Percentiles rank a stretch among this genome's conserved stretches.
Evolutionary conservation across 2,797 vertebrate species (phyloP).

Genomic region (Choloepus didactylus): DNA sequence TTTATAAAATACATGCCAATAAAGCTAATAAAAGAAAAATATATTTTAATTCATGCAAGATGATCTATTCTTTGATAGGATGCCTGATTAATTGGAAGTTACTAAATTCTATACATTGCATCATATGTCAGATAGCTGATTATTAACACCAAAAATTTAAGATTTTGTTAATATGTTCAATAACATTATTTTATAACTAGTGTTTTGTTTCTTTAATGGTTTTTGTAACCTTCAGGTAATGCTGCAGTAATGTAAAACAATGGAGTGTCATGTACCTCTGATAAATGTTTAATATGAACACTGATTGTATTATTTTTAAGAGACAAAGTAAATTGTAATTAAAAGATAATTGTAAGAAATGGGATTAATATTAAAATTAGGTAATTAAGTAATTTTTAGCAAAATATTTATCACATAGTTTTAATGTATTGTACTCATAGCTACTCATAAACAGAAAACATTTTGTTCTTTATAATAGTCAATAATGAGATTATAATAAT

Average conservation of each 20-base stretch:
- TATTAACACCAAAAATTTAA: conserved; percentile 57
- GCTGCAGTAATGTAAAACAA: neutral
- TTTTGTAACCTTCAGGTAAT: neutral
- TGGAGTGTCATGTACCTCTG: neutral
- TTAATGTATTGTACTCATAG: neutral
- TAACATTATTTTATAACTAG: neutral
- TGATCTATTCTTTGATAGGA: conserved; percentile 10
- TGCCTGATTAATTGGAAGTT: neutral
- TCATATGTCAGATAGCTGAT: neutral
- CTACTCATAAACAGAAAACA: neutral
- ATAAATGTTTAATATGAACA: neutral
- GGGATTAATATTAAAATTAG: conserved; percentile 16
- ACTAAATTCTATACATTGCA: conserved; percentile 32
- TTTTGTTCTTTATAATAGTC: conserved; percentile 44
- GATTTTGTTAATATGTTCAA: neutral
- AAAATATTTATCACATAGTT: conserved; percentile 36
- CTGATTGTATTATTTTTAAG: conserved; percentile 1
- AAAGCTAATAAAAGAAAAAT: neutral
- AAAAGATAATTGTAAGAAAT: conserved; percentile 16
- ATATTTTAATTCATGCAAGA: neutral
- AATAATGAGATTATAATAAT: neutral
- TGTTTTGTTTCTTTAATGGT: conserved; percentile 4
- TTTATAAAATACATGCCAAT: neutral
- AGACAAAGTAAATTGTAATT: conserved; percentile 15
- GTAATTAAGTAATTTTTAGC: conserved; percentile 18